phyloP scores from a whole-genome alignment of 2,888 invertebrate species.

The Rhaphigaster nebulosa region DNA sequence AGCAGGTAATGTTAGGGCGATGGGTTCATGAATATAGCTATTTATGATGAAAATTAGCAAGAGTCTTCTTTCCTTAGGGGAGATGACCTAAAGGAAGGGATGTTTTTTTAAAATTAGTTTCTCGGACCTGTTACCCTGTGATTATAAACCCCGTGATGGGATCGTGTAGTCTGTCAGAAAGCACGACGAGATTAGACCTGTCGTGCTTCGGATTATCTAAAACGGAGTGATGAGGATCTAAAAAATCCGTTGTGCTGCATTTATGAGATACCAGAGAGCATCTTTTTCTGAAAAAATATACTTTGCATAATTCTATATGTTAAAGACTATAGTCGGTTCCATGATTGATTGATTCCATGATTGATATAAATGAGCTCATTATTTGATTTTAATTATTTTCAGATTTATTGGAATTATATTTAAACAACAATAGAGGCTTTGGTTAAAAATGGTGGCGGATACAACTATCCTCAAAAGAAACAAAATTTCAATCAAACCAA shows the following conservation, averaged over 20 bases:
- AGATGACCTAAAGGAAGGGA: background rate
- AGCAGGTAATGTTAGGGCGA: background rate
- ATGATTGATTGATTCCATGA: no score
- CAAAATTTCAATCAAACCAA: no score
- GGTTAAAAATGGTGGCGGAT: no score
- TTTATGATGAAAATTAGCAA: conserved; percentile 10
- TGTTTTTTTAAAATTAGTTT: background rate
- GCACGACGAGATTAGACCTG: background rate
- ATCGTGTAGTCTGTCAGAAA: background rate
- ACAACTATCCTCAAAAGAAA: no score
- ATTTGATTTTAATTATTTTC: no score
- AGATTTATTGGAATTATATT: no score
- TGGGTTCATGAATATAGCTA: background rate
- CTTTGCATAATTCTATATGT: no score
- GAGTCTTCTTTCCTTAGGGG: background rate
- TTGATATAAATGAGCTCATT: no score
- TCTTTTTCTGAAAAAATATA: no score
- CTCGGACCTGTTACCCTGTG: background rate
- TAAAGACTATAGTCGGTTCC: no score
- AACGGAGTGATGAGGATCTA: background rate
- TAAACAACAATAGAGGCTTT: no score
- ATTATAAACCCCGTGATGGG: background rate
- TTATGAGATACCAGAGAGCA: background rate
- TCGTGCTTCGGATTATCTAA: background rate
- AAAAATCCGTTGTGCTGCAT: background rate